These are phyloP conservation scores for Drosophila leontia DNA, from an alignment of 1,140 invertebrate species.

Conservation along the genomic window DNA sequence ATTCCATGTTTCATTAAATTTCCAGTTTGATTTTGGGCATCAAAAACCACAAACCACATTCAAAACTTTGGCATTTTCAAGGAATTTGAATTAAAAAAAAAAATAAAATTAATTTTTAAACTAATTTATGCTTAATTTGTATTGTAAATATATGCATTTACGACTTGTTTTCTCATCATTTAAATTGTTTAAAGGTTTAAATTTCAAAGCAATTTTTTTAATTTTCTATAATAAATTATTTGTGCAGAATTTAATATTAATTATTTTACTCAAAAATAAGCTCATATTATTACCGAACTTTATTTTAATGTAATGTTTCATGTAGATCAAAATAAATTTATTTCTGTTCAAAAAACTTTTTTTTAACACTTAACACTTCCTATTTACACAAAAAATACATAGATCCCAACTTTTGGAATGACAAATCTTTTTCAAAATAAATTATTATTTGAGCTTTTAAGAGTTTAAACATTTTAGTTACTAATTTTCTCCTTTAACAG, in stretches of 20 bases:
- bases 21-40: no score
- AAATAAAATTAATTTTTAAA: not conserved
- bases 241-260: not conserved
- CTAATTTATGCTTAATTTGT: not conserved
- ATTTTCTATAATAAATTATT: not conserved
- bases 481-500: no score
- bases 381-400: not conserved
- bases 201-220: not conserved
- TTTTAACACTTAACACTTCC: not conserved
- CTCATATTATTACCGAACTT: not conserved
- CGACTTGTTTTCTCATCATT: no score
- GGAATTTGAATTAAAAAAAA: not conserved
- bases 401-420: not conserved
- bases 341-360: no score
- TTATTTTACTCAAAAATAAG: not conserved
- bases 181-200: not conserved
- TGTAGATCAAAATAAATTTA: not conserved
- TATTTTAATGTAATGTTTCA: not conserved
- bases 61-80: rapidly evolving
- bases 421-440: no score
- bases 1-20: constrained; percentile 1
- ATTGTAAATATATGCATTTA: no score
- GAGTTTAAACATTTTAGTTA: no score
- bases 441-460: not conserved
- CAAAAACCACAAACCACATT: not conserved